Conservation (phyloP, 1,140 invertebrate species). For the Trichoplusia ni region DNA sequence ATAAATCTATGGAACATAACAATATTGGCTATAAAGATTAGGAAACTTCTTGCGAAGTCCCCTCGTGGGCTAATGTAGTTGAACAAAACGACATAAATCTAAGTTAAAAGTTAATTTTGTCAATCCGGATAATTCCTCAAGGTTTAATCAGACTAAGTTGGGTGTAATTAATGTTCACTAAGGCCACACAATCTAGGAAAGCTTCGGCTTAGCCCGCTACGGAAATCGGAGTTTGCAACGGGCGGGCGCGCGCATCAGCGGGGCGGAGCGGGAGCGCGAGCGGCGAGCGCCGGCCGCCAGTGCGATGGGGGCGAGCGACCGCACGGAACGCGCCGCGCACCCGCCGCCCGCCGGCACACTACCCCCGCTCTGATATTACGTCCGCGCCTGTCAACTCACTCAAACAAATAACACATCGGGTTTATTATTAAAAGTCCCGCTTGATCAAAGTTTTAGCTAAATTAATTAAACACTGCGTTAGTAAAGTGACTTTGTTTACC, state of each 20-base stretch:
- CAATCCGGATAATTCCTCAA: constrained; percentile 80
- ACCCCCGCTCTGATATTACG: constrained; percentile 50
- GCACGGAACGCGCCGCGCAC: constrained; percentile 43
- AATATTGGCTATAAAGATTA: constrained; percentile 23
- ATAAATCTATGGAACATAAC: constrained; percentile 11
- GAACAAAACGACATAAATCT: constrained; percentile 70
- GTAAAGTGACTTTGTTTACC: constrained; percentile 49
- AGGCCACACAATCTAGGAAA: constrained; percentile 78
- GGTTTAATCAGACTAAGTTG: constrained; percentile 81
- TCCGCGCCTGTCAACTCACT: constrained; percentile 52
- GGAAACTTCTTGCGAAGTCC: not conserved
- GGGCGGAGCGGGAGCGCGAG: constrained; percentile 20
- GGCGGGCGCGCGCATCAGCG: constrained; percentile 40
- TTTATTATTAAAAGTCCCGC: constrained; percentile 41
- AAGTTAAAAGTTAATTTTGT: constrained; percentile 81
- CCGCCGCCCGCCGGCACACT: constrained; percentile 12
- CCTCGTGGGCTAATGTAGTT: constrained; percentile 1
- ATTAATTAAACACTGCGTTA: constrained; percentile 35
- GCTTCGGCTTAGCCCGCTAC: constrained; percentile 68
- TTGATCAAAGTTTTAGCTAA: constrained; percentile 38
- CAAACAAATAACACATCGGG: constrained; percentile 51
- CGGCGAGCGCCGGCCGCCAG: constrained; percentile 42
- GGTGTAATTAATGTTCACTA: constrained; percentile 80
- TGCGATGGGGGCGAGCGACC: constrained; percentile 54
- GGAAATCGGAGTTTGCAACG: constrained; percentile 60